Evolutionary conservation across 1,140 invertebrate species (phyloP), one percentile per base, ranked within the genome.

Genomic region (Pseudobourletiella spinata): DNA sequence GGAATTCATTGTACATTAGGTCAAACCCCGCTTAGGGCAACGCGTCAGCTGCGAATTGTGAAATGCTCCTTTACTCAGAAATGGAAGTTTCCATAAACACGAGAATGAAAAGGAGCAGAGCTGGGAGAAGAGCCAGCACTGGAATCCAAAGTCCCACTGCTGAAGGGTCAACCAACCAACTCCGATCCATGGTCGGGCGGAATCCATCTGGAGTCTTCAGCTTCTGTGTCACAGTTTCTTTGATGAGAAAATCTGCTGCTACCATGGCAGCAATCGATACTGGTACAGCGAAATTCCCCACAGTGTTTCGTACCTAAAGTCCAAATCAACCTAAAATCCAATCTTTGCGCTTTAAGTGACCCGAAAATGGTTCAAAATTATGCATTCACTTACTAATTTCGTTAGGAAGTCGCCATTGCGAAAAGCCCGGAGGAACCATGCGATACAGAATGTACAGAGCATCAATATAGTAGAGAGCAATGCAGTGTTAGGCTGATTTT

Each of bases 41-140:
- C 35, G 11, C n/a, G n/a, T 39, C 11, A n/a, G 35, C 11, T 11
- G n/a, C 35, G 11, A 11, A n/a, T 39, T 39, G 11, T 39, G 4
- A 55, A 28, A 11, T 16, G 22, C 77, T 20, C 14, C 8, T 85
- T 84, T 82, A 89, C 88, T 96, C 91, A 42, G 89, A 91, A 67
- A 98, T 96, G 73, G 96, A 91, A 1, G 90, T 93, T 76, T 98
- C 95, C 85, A 98, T 91, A 75, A 96, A 98, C 11, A 97, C 81
- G 15, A 98, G 82, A 69, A 97, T 95, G 73, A 95, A 63, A 30
- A 96, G 86, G 22, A 98, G 83, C 59, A 95, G 77, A 0, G 92
- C 93, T 2, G 94, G 93, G 59, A 95, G 79, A 26, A 81, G 11
- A 39, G 35, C 35, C 35, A 39, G 35, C n/a, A n/a, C 35, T 39